Base-by-base conservation (phyloP, 2,113 vertebrate species). In the Sitta europaea region DNA sequence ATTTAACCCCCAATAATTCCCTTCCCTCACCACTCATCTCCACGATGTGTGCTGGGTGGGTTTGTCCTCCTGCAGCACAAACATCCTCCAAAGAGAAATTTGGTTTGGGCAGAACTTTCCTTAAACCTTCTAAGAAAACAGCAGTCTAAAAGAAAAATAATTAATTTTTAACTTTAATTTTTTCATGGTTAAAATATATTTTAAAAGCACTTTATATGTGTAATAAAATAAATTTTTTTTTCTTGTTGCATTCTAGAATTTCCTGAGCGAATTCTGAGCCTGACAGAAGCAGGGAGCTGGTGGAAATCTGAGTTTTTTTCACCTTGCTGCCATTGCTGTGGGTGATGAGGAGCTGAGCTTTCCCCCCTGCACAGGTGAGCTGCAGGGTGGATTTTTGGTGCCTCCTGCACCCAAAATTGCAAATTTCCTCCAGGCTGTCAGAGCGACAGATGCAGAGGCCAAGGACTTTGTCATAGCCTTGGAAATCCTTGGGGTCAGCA, bases 401-500 rank as follows among this genome's bases (percentile, higher is more conserved):
- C 66, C 68, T 95, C n/a, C 97, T 95, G 31, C 99, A 99, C 43
- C 88, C 95, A 22, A 96, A 71, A 15, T 97, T 82, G 45, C 98
- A 99, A 2, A 95, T 48, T 0, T 62, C 77, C 81, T 98, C 97
- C 62, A 97, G 96, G 29, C 91, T 81, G 24, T 92, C 94, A 21
- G 92, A 78, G 90, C 51, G 98, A 83, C 99, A 99, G 57, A 98
- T 51, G 83, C 99, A 99, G 84, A 99, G 97, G 2, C 99, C 99
- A 3, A 99, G 97, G 38, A 96, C 86, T 58, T 94, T 97, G 71
- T 99, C 98, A 9, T 98, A 99, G 43, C 98, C 99, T 27, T 12
- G 92, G 61, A 98, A 98, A 48, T 99, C 97, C 36, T 86, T 90
- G 29, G 98, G 97, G 21, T 45, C 76, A 17, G 84, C 75, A 86